Percentiles rank a stretch among this genome's conserved stretches.
phyloP scores from a whole-genome alignment of 2,797 vertebrate genomes.

The Gymnoscopelus microlampas region DNA sequence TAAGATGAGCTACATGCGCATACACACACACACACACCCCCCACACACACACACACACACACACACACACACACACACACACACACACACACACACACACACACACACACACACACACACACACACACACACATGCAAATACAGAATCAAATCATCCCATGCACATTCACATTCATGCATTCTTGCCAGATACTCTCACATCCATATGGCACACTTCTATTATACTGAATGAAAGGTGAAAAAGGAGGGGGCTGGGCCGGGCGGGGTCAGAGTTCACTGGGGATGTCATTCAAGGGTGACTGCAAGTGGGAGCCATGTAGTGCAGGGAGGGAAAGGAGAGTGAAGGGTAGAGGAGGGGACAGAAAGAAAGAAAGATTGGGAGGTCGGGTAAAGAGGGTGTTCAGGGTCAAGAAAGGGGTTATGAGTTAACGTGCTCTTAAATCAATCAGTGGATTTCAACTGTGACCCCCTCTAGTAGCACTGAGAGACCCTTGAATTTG shows the following conservation, averaged over 20 bases:
- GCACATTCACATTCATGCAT: neutral
- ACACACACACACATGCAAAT: slow-evolving; percentile 10
- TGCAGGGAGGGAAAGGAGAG: neutral
- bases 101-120: neutral
- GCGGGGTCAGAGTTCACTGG: slow-evolving; percentile 9
- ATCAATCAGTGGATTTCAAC: slow-evolving; percentile 65
- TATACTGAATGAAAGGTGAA: slow-evolving; percentile 18
- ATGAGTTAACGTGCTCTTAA: slow-evolving; percentile 58
- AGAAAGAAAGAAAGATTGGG: neutral
- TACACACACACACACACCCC: neutral
- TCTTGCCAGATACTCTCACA: slow-evolving; percentile 10
- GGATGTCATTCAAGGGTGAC: slow-evolving; percentile 18
- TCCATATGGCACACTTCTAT: slow-evolving; percentile 20
- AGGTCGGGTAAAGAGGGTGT: slow-evolving; percentile 8
- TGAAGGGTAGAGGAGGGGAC: slow-evolving; percentile 9
- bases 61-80: neutral
- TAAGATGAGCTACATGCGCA: slow-evolving; percentile 15
- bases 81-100: too few species aligned
- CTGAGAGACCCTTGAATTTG: slow-evolving; percentile 34
- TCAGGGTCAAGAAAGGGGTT: neutral
- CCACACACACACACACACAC: neutral
- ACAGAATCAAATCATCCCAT: neutral
- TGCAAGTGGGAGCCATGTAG: neutral
- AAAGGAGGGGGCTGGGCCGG: neutral
- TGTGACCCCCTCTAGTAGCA: slow-evolving; percentile 40